Base-by-base conservation (phyloP, 2,888 invertebrate species). In the Lymantria dispar region DNA sequence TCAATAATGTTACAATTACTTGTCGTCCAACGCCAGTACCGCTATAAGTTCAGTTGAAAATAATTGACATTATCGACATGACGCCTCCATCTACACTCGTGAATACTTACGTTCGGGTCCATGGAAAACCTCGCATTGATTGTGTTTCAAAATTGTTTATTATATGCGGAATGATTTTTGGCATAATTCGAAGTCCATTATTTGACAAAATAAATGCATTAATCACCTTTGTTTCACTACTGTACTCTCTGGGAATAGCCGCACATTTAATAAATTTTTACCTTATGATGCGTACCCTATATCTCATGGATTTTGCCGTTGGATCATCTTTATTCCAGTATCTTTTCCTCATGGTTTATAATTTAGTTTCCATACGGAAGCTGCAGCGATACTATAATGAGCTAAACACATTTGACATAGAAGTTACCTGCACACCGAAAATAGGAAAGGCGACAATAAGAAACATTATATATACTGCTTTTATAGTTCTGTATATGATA, bases 321-420 rank as follows among this genome's bases (percentile, higher is more conserved):
- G 48, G 37, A 22, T 43, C 60, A 29, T 56, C 54, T 29, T 54
- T 48, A 36, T 30, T 50, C 13, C 56, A 72, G 39, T 68, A 68
- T 15, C 33, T 59, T 1, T 69, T 76, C 15, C 70, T 62, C 31
- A 53, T 63, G 36, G 31, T 66, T 0, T 70, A 76, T 31, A 69
- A 71, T 53, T 60, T 70, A 9, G 12, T 68, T n/a, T 67, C 70
- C 7, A 70, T 72, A 31, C 76, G 68, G 44, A 68, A 72, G 45
- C 50, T 80, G 55, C 58, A 70, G 39, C 46, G 60, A 3, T 84
- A 72, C 50, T 83, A 75, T 48, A 58, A 50, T 2, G 75, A 78
- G 45, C 49, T 84, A 15, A 74, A 69, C 9, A 70, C 62, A 37
- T 84, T 83, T 48, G 83, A 84, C 41, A 54, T 47, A n/a, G 71